These are phyloP conservation scores for Barnardius zonarius DNA, from an alignment of 2,113 vertebrate species.

Conservation along the genomic window DNA sequence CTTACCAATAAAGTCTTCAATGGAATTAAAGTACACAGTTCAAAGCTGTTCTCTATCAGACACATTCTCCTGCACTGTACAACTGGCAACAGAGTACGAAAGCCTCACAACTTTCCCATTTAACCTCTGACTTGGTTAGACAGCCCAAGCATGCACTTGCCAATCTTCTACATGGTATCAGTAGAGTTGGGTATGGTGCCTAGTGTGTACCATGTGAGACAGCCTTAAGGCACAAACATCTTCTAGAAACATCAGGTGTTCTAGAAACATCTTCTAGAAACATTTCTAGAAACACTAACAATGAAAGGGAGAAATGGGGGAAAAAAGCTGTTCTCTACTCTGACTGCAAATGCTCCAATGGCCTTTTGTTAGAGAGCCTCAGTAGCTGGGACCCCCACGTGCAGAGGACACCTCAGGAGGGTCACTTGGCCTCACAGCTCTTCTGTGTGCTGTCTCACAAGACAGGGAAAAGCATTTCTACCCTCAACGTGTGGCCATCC, in stretches of 20 bases:
- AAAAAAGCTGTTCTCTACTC: not conserved
- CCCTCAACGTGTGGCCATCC: not conserved
- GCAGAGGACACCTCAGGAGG: not conserved
- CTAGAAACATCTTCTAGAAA: not conserved
- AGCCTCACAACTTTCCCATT: not conserved
- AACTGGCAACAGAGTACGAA: not conserved
- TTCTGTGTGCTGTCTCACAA: not conserved
- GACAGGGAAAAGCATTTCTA: not conserved
- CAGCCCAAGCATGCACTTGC: not conserved
- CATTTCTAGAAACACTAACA: not conserved
- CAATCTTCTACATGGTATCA: not conserved
- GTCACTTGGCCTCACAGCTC: not conserved
- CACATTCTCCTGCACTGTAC: not conserved
- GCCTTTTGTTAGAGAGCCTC: not conserved
- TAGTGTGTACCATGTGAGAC: rapidly evolving
- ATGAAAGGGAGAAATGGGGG: not conserved
- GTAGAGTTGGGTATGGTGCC: not conserved
- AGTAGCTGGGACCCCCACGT: not conserved
- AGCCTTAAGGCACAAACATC: not conserved
- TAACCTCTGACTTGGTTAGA: not conserved
- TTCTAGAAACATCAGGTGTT: not conserved
- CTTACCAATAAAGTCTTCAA: not conserved
- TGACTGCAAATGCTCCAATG: not conserved
- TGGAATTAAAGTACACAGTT: not conserved
- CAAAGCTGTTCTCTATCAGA: not conserved